Base-by-base conservation (phyloP, 2,888 invertebrate species). In the Pediacus dermestoides region DNA sequence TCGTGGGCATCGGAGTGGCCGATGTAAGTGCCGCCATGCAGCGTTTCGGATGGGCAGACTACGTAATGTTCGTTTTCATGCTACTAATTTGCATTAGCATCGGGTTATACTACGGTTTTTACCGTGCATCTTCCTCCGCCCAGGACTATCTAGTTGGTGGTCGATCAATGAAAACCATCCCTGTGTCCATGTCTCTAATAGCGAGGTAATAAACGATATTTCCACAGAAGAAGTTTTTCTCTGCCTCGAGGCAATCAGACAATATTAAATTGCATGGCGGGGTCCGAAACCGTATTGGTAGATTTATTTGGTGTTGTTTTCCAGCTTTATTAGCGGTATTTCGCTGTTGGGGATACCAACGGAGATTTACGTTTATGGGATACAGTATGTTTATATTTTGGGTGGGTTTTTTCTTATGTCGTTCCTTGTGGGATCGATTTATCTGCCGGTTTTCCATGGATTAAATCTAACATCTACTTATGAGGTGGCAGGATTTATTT, bases 111-210 rank as follows among this genome's bases (percentile, higher is more conserved):
- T 90, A 85, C 70, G 89, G 87, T 1, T 81, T 62, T 25, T 47
- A 18, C 23, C 80, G 82, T 61, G 79, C 80, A 43, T 74, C 78
- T 34, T 71, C 71, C 1, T 74, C 72, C 3, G 74, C 81, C 1
- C 76, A 79, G 62, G 84, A 85, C 60, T 89, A 90, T 61, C 74
- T 91, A 33, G 80, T 90, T 37, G 90, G 88, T 12, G 85, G 86
- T 37, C 75, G 88, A 53, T 82, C 81, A 57, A 88, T 91, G 88
- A 78, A 81, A 58, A 80, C 83, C 10, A 74, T 91, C 61, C 91
- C 91, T 2, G 83, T 91, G 35, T 78, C 88, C 16, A 77, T 91
- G 76, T 91, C 90, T 1, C 74, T 92, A 16, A 81, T 91, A 42
- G 90, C 91, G 34, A 89, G 85, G 85, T 85, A 63, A 64, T 61